Conservation (phyloP, 1,140 invertebrate species). For the Cydia pomonella region DNA sequence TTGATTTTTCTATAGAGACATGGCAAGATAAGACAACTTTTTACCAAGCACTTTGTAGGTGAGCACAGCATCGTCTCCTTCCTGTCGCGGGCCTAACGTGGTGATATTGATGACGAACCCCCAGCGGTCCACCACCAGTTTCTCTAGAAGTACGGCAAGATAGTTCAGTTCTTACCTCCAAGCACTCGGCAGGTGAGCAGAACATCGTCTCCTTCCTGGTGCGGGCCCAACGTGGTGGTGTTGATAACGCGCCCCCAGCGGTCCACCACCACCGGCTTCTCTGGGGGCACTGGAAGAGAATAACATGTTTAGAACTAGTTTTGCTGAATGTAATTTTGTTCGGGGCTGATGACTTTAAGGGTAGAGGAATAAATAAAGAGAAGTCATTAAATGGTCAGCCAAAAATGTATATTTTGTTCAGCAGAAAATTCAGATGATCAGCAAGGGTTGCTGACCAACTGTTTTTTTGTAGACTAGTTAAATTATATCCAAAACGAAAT, state of each 20-base stretch:
- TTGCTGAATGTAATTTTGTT: no score
- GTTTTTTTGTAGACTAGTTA: no score
- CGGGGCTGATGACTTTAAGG: no score
- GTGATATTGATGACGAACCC: constrained; percentile 86
- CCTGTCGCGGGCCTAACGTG: constrained; percentile 89
- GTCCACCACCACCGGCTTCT: constrained; percentile 91
- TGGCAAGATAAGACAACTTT: background rate
- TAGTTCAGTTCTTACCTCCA: constrained; percentile 76
- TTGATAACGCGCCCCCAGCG: constrained; percentile 86
- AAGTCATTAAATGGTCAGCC: no score
- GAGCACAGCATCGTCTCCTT: constrained; percentile 83
- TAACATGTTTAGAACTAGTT: background rate
- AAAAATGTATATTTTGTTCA: no score
- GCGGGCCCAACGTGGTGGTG: constrained; percentile 88
- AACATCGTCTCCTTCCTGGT: constrained; percentile 86
- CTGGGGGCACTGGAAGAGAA: constrained; percentile 87
- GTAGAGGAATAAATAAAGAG: no score
- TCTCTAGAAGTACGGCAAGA: constrained; percentile 90
- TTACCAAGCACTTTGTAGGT: constrained; percentile 83
- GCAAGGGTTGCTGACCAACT: no score
- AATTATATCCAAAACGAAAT: no score
- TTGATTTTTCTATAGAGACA: no score
- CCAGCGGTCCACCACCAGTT: constrained; percentile 90
- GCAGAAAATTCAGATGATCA: no score
- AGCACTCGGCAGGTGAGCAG: constrained; percentile 82